Evolutionary conservation across 2,888 invertebrate genomes (phyloP).

Genomic region (Argyresthia albistria): DNA sequence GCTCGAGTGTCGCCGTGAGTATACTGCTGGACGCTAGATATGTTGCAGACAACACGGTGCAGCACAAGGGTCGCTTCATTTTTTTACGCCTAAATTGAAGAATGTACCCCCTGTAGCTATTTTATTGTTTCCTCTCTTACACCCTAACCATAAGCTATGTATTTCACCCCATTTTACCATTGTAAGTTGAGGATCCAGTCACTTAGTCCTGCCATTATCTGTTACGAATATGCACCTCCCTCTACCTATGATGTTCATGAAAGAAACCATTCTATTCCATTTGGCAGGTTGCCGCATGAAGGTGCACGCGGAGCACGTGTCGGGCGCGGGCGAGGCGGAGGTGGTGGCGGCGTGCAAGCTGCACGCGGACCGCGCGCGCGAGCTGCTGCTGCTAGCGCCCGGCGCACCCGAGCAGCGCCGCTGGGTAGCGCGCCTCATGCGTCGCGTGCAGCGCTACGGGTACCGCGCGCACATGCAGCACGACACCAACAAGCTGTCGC

Average conservation of each 20-base stretch:
- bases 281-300: slow-evolving; percentile 96
- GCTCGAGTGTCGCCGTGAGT: slow-evolving; percentile 94
- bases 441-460: slow-evolving; percentile 93
- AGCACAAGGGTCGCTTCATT: slow-evolving; percentile 94
- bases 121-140: too few species aligned
- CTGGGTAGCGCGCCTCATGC: slow-evolving; percentile 93
- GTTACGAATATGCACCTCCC: too few species aligned
- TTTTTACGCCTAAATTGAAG: too few species aligned
- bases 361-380: slow-evolving; percentile 96
- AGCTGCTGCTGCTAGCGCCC: slow-evolving; percentile 90
- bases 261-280: too few species aligned
- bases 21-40: neutral
- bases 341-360: slow-evolving; percentile 97
- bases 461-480: slow-evolving; percentile 91
- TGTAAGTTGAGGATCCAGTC: too few species aligned
- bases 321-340: slow-evolving; percentile 76
- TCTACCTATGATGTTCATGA: too few species aligned
- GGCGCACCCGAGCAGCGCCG: slow-evolving; percentile 90
- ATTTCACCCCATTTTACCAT: too few species aligned
- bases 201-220: too few species aligned
- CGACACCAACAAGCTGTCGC: slow-evolving; percentile 48
- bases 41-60: slow-evolving; percentile 72
- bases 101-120: too few species aligned
- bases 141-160: too few species aligned
- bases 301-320: slow-evolving; percentile 97